These are phyloP conservation scores for Scaptomyza graminum DNA, from an alignment of 1,140 invertebrate genomes.

Conservation along the genomic window DNA sequence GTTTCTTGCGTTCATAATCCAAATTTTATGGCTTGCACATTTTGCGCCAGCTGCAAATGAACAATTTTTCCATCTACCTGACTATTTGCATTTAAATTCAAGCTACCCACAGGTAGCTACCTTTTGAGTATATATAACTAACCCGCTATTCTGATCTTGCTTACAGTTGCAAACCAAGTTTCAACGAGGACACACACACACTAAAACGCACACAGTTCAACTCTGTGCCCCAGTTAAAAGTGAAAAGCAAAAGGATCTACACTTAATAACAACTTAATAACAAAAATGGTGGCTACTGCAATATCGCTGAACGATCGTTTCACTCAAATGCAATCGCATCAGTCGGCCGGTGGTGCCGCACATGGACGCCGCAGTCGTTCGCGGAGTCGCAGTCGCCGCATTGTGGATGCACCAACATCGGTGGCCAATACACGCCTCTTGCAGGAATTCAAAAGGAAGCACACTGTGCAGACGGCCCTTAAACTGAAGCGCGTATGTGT, in stretches of 20 bases:
- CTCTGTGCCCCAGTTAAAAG: slow-evolving; percentile 9
- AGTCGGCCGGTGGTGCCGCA: slow-evolving; percentile 9
- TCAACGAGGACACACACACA: slow-evolving; percentile 29
- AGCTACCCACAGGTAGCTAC: slow-evolving; percentile 40
- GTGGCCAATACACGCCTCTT: slow-evolving; percentile 71
- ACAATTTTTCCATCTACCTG: slow-evolving; percentile 40
- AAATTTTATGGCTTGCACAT: slow-evolving; percentile 40
- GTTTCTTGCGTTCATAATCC: slow-evolving; percentile 14
- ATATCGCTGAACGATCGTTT: slow-evolving; percentile 82
- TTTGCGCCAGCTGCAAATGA: slow-evolving; percentile 50
- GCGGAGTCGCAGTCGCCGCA: slow-evolving; percentile 62
- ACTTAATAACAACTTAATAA: slow-evolving; percentile 2
- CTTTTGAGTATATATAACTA: slow-evolving; percentile 61
- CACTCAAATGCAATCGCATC: slow-evolving; percentile 63
- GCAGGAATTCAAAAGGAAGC: slow-evolving; percentile 76
- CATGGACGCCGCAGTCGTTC: slow-evolving; percentile 63
- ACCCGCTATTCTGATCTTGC: slow-evolving; percentile 29
- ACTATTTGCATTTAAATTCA: not conserved
- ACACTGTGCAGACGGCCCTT: slow-evolving; percentile 77
- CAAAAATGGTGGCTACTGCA: slow-evolving; percentile 67
- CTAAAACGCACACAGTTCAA: slow-evolving; percentile 4
- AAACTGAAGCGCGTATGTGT: slow-evolving; percentile 83
- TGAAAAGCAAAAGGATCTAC: not conserved
- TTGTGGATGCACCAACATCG: slow-evolving; percentile 59
- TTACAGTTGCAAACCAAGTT: slow-evolving; percentile 67